These are phyloP conservation scores for Eristalis intricaria DNA, from an alignment of 2,888 invertebrate genomes.

Conservation along the genomic window DNA sequence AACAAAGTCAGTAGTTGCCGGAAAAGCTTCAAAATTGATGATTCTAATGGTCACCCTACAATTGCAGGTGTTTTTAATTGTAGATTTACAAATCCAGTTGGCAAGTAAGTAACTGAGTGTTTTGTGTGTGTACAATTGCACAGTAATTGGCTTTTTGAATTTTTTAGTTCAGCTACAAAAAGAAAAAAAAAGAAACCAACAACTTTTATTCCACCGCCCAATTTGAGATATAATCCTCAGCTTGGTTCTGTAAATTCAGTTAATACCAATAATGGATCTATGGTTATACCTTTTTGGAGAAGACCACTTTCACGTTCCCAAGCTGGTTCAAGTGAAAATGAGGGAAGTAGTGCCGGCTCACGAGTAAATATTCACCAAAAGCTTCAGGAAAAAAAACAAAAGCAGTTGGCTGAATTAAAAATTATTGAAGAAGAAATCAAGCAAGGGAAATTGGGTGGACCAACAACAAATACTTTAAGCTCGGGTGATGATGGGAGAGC, in stretches of 20 bases:
- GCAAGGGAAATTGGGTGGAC: slow-evolving; percentile 87
- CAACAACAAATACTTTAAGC: slow-evolving; percentile 82
- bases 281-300: slow-evolving; percentile 88
- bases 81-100: slow-evolving; percentile 89
- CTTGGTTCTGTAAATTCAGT: slow-evolving; percentile 48
- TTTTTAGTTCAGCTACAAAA: slow-evolving; percentile 81
- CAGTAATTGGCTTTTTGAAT: background rate
- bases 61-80: slow-evolving; percentile 95
- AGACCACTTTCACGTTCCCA: slow-evolving; percentile 86
- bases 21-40: slow-evolving; percentile 35
- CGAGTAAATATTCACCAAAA: slow-evolving; percentile 93
- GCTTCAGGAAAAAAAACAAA: slow-evolving; percentile 92
- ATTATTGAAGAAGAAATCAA: slow-evolving; percentile 94
- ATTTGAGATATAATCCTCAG: slow-evolving; percentile 75
- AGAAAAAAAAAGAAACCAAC: slow-evolving; percentile 96
- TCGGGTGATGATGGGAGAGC: slow-evolving; percentile 82
- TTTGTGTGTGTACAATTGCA: background rate
- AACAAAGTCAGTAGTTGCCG: slow-evolving; percentile 45
- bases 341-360: slow-evolving; percentile 88
- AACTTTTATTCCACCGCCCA: slow-evolving; percentile 90
- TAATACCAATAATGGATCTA: slow-evolving; percentile 76
- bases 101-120: slow-evolving; percentile 80
- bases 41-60: slow-evolving; percentile 77
- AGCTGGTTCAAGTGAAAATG: slow-evolving; percentile 87
- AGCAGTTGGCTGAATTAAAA: slow-evolving; percentile 91